Base-by-base conservation (phyloP, 2,888 invertebrate genomes). In the Troides oblongomaculatus region DNA sequence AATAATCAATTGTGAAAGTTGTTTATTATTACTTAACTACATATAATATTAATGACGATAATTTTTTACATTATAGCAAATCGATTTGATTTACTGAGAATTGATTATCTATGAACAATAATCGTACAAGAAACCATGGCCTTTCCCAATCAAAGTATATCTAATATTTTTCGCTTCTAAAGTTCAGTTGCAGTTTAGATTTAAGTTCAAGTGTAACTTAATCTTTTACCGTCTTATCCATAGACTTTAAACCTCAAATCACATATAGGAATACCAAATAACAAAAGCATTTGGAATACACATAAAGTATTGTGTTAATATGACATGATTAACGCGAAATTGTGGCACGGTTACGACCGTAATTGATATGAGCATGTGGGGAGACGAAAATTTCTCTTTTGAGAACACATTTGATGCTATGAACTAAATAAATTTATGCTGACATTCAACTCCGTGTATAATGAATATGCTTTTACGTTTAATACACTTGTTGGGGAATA, bases 281-380 rank as follows among this genome's bases (percentile, higher is more conserved):
- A 62, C 64, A 61, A 75, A 73, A 81, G 74, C 81, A 82, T 83
- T 81, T 79, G 80, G 78, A 75, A 70, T 76, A 81, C 75, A 72
- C 79, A 83, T 82, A 78, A 81, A 79, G 74, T 78, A 77, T 75
- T 72, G 72, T 76, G 74, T 77, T 83, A 80, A 83, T 81, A 76
- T 81, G 79, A 82, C 78, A 80, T 82, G 73, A 81, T 84, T 83
- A 83, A 83, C 78, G 76, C 74, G 73, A 77, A 79, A 81, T 79
- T 76, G 75, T 81, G 78, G 71, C 74, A 73, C 75, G 75, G 77
- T 75, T 72, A 73, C 74, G 74, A 74, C 73, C 73, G 69, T 74
- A 77, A 78, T 76, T 78, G 80, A 79, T 71, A 80, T 74, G 70
- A 75, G 67, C 71, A 68, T 70, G 71, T 71, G 56, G 69, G 64